Conservation (phyloP, 1,140 invertebrate genomes). For the Drosophila bipectinata region DNA sequence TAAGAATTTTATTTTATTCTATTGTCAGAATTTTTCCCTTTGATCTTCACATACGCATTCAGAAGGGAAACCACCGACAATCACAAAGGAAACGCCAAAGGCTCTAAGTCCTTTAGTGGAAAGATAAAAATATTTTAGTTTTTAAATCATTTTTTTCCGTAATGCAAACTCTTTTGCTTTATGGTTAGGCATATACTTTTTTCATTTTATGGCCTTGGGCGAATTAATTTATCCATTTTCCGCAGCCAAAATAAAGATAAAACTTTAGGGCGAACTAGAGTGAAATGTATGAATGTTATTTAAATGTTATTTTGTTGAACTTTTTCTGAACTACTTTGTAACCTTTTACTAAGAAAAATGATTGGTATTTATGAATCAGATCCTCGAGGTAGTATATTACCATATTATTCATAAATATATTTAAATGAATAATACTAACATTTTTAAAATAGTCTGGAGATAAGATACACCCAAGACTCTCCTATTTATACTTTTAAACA, state of each 20-base stretch:
- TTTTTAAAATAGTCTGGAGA: too few species aligned
- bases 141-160: slow-evolving; percentile 56
- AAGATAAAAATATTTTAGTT: slow-evolving; percentile 48
- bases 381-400: too few species aligned
- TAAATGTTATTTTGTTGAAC: too few species aligned
- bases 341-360: too few species aligned
- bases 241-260: background rate
- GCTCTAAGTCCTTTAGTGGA: slow-evolving; percentile 42
- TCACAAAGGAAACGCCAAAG: slow-evolving; percentile 32
- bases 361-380: too few species aligned
- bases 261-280: slow-evolving; percentile 12
- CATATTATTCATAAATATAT: too few species aligned
- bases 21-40: slow-evolving; percentile 28
- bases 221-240: slow-evolving; percentile 12
- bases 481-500: too few species aligned
- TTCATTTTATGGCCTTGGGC: slow-evolving; percentile 45
- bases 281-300: slow-evolving; percentile 32
- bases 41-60: slow-evolving; percentile 30
- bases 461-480: too few species aligned
- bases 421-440: too few species aligned
- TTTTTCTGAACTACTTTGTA: too few species aligned
- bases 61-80: background rate
- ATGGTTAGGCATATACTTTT: slow-evolving; percentile 25
- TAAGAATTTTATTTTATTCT: slow-evolving; percentile 9
- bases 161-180: slow-evolving; percentile 3